These are phyloP conservation scores for Eustalomyia histrio DNA, from an alignment of 2,888 invertebrate genomes.

Conservation along the genomic window DNA sequence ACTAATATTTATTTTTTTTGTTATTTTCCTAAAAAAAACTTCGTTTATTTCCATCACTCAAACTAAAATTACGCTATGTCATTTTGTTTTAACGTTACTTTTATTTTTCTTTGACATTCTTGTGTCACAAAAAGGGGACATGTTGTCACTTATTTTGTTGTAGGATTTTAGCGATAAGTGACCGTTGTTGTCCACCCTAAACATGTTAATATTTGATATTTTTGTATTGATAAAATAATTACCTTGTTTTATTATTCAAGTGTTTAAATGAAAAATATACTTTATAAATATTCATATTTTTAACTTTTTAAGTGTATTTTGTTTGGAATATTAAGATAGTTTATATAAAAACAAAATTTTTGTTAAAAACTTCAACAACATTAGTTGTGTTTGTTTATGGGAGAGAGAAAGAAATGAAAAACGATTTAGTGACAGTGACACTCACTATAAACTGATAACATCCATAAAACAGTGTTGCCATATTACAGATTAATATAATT, in stretches of 20 bases:
- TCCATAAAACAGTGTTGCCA: too few species aligned
- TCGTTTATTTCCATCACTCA: constrained; percentile 33
- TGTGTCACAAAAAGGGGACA: constrained; percentile 50
- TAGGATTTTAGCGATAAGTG: constrained; percentile 46
- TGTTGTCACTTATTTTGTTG: constrained; percentile 40
- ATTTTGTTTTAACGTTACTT: constrained; percentile 48
- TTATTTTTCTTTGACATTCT: constrained; percentile 33
- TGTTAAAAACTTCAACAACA: too few species aligned
- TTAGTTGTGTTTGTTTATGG: too few species aligned
- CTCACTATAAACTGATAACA: too few species aligned
- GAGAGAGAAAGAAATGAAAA: too few species aligned
- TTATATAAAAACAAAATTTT: too few species aligned
- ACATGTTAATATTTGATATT: constrained; percentile 40
- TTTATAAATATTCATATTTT: constrained; percentile 49
- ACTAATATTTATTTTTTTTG: background rate
- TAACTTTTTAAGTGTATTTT: too few species aligned
- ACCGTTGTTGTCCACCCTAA: constrained; percentile 59
- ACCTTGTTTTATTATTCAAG: constrained; percentile 7
- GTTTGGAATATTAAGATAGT: too few species aligned
- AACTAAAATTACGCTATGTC: constrained; percentile 39
- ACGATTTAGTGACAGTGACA: too few species aligned
- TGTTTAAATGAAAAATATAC: constrained; percentile 17
- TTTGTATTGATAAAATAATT: constrained; percentile 47
- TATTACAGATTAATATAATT: too few species aligned
- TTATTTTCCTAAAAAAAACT: background rate